phyloP scores from a whole-genome alignment of 1,140 invertebrate species.

The Hylaeus volcanicus region DNA sequence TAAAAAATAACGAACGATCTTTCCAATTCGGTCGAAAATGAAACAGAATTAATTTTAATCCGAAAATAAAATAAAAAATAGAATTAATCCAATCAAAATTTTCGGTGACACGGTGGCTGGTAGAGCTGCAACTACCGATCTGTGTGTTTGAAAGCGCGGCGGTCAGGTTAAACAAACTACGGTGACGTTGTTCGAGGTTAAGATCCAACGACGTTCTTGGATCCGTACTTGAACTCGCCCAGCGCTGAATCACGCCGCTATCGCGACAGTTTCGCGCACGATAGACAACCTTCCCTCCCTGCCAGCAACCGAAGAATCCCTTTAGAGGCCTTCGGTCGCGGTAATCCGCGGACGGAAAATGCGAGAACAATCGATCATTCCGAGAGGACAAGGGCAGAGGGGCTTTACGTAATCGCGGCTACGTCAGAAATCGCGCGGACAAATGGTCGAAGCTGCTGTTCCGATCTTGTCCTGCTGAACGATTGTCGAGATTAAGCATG shows the following conservation, averaged over 20 bases:
- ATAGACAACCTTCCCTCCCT: slow-evolving; percentile 7
- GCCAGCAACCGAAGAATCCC: slow-evolving; percentile 14
- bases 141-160: too few species aligned
- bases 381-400: slow-evolving; percentile 54
- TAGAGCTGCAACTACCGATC: too few species aligned
- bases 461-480: not conserved
- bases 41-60: too few species aligned
- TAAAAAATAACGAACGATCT: too few species aligned
- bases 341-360: slow-evolving; percentile 40
- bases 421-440: slow-evolving; percentile 37
- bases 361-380: slow-evolving; percentile 52
- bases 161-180: slow-evolving; percentile 6
- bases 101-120: too few species aligned
- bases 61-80: too few species aligned
- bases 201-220: slow-evolving; percentile 30
- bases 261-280: not conserved
- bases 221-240: slow-evolving; percentile 44
- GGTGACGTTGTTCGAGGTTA: slow-evolving; percentile 51
- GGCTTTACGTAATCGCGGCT: slow-evolving; percentile 52
- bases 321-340: slow-evolving; percentile 35
- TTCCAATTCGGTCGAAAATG: too few species aligned
- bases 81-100: too few species aligned
- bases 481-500: too few species aligned
- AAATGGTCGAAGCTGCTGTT: slow-evolving; percentile 17
- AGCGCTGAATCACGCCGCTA: slow-evolving; percentile 45